Evolutionary conservation across 2,113 vertebrate species (phyloP), one percentile per base, ranked within the genome.

Genomic region (Brachyhypopomus gauderio): DNA sequence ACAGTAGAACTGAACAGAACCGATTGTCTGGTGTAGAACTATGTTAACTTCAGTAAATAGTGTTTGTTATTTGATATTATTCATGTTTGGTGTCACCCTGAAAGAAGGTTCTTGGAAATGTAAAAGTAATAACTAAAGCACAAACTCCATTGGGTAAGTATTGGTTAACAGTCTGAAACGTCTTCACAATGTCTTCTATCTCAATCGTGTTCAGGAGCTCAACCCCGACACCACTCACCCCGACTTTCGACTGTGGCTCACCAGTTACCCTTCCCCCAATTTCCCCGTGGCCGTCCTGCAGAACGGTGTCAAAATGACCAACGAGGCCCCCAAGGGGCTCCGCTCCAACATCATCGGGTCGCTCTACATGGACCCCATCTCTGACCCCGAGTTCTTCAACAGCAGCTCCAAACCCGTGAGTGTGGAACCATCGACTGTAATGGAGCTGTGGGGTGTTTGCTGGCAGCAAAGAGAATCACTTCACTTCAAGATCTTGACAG

Each of bases 271-370:
- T 0, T 95, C 95, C 48, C 92, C 94, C 60, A 95, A 92, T 6
- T 97, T 97, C 88, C 96, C 95, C 0, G 96, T 97, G 83, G 92
- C 95, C 0, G 94, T 97, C 19, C 94, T 97, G 67, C 96, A 97
- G 90, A 96, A 96, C 0, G 95, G 95, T 2, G 95, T 97, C 77
- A 96, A 98, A 87, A 97, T 97, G 95, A 98, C 96, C 81, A 97
- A 95, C 0, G 96, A 97, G 83, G 95, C 95, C 0, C 96, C 96
- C 0, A 97, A 96, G 89, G 96, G 96, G 22, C 92, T 96, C 70
- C 92, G 94, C 20, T 88, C 95, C 72, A 97, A 96, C 84, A 94
- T 97, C 27, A 91, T 94, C 8, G 93, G 93, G 71, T 97, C 94
- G 0, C 95, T 96, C 89, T 84, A 94, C 79, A 97, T 96, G 95